Conservation (phyloP, 1,140 invertebrate species). For the Bombus impatiens region DNA sequence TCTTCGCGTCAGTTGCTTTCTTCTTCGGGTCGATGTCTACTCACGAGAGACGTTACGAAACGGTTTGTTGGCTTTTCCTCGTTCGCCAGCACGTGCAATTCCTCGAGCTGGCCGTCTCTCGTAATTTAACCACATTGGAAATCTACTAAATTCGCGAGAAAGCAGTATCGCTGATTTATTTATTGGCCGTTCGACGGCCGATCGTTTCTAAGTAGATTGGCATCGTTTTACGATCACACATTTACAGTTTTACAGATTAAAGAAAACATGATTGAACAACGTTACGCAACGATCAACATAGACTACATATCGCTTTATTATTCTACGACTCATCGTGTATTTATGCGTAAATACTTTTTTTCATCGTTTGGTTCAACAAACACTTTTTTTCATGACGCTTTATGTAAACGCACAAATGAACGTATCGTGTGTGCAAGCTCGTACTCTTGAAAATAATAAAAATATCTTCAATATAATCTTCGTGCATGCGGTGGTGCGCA, state of each 20-base stretch:
- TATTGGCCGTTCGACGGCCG: not conserved
- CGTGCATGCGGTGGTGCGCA: no score
- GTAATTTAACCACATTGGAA: not conserved
- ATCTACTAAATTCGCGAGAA: not conserved
- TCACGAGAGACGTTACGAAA: slow-evolving; percentile 30
- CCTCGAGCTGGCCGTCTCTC: not conserved
- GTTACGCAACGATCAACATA: not conserved
- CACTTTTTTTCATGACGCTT: rapidly evolving
- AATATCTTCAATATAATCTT: no score
- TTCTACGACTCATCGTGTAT: not conserved
- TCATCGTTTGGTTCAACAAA: not conserved
- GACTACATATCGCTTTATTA: no score
- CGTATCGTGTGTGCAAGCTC: no score
- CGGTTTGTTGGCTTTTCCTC: slow-evolving; percentile 47
- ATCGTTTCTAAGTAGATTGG: slow-evolving; percentile 5
- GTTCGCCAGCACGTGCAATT: slow-evolving; percentile 11
- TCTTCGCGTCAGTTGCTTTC: slow-evolving; percentile 34
- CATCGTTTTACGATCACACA: not conserved
- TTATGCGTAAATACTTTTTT: not conserved
- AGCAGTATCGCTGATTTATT: not conserved
- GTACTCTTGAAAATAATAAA: no score
- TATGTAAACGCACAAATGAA: no score
- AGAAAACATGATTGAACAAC: not conserved
- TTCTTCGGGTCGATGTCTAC: slow-evolving; percentile 10
- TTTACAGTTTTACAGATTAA: not conserved